Conservation (phyloP, 2,113 vertebrate genomes). For the pig (Sus scrofa) region DNA sequence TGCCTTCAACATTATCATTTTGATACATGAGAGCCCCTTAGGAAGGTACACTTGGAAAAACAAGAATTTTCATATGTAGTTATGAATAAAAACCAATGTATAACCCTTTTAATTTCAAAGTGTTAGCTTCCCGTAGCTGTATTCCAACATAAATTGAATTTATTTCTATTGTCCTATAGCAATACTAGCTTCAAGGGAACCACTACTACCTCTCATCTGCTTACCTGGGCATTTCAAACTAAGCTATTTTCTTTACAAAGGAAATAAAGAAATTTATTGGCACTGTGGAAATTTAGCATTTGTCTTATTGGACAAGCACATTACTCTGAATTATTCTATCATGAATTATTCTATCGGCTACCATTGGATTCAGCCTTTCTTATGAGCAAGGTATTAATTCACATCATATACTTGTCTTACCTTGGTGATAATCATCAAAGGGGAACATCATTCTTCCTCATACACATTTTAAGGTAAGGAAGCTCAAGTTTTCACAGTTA, state of each 20-base stretch:
- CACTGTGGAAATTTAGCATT: background rate
- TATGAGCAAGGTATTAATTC: background rate
- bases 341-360: background rate
- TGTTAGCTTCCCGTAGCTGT: background rate
- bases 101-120: background rate
- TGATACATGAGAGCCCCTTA: background rate
- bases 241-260: background rate
- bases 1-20: constrained; percentile 34
- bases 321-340: background rate
- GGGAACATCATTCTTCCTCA: background rate
- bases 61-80: background rate
- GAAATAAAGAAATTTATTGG: too few relatives aligned
- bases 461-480: background rate
- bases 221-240: background rate
- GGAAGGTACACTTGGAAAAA: constrained; percentile 31
- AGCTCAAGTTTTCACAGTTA: background rate
- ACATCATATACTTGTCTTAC: background rate
- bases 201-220: background rate
- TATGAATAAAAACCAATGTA: constrained; percentile 21
- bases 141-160: background rate
- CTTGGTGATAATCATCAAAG: background rate
- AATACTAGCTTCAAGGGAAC: background rate
- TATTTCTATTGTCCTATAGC: background rate
- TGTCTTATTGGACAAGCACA: background rate
- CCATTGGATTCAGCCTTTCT: background rate